Evolutionary conservation across 2,113 vertebrate genomes (phyloP), one percentile per base, ranked within the genome.

Genomic region (Sander lucioperca): DNA sequence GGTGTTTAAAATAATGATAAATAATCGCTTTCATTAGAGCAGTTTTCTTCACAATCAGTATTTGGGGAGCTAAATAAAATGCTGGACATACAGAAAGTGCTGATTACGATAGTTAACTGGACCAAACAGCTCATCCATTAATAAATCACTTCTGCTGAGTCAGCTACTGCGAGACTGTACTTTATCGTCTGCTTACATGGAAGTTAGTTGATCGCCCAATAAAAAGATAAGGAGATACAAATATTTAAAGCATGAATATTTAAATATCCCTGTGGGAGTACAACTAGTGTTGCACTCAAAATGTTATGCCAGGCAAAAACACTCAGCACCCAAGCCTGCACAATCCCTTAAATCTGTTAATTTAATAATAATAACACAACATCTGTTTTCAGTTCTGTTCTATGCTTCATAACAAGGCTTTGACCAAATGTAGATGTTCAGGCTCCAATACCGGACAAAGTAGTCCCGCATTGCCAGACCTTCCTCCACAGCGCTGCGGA

Each of bases 121-220:
- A 81, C 74, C 69, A 78, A 84, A 77, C 63, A 77, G 64, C 86
- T 54, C 57, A 51, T 57, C 61, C 61, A 47, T 57, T 11, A 54
- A 74, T 80, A 80, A 80, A 84, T 88, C 74, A 81, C 25, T 56
- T 5, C 36, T 74, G 86, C 78, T 78, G 64, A 77, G 25, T 87
- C 78, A 84, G 81, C 86, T 36, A 14, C 66, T 68, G 15, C 14
- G 1, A 62, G 13, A 14, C 47, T 73, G 25, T 51, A 25, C 64
- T 81, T 74, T 74, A 88, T 71, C 33, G 8, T 80, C 82, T 67
- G 79, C 47, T 79, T 71, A 63, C 54, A 27, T 64, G 54, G 57
- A 80, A 58, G 47, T 80, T 33, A 70, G 77, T 54, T 48, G 54
- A 79, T 59, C 5, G 14, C 59, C 59, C 71, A 71, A 75, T 62